Conservation (phyloP, 2,113 vertebrate genomes). For the Myiozetetes cayanensis region DNA sequence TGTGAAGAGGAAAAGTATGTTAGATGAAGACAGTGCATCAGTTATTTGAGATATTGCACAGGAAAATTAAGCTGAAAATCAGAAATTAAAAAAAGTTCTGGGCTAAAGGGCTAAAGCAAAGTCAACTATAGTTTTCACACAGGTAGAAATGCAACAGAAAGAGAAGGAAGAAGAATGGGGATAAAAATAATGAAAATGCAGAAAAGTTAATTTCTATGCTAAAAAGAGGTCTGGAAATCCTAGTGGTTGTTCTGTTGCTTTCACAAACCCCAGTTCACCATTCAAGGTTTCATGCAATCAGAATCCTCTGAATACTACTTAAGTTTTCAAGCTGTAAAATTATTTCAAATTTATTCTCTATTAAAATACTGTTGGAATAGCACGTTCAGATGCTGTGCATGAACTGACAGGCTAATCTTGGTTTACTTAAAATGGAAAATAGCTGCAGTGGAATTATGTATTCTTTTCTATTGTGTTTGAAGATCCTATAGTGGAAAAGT, state of each 20-base stretch:
- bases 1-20: not conserved
- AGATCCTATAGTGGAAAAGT: not conserved
- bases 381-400: not conserved
- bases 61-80: not conserved
- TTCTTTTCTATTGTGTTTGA: not conserved
- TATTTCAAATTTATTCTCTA: not conserved
- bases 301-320: not conserved
- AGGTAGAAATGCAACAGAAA: not conserved
- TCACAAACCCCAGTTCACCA: not conserved
- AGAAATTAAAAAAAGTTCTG: not conserved
- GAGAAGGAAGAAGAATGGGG: not conserved
- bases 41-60: not conserved
- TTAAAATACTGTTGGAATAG: not conserved
- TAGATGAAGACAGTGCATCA: not conserved
- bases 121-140: not conserved
- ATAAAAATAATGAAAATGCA: not conserved
- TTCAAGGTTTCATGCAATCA: not conserved
- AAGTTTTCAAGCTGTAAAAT: not conserved
- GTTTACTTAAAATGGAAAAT: not conserved
- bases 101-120: not conserved
- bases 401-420: not conserved
- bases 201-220: not conserved
- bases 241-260: not conserved
- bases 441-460: not conserved
- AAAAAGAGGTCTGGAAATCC: not conserved